Base-by-base conservation (phyloP, 2,888 invertebrate genomes). In the Cepaea hortensis region DNA sequence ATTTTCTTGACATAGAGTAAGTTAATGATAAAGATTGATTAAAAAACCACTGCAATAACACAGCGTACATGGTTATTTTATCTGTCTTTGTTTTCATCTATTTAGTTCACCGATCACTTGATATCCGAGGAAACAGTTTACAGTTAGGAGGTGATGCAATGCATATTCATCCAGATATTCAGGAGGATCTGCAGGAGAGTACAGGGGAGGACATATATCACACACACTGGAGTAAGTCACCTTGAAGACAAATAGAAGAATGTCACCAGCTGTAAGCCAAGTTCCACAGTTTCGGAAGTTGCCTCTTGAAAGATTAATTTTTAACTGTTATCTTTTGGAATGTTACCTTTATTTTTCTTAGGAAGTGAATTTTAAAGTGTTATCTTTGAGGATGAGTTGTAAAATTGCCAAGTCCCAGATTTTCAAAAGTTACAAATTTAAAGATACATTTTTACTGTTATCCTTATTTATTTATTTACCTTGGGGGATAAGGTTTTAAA, bases 181-280 rank as follows among this genome's bases (percentile, higher is more conserved):
- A 90, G 23, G 92, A 92, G 86, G 92, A 92, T 85, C 90, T 88
- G 13, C 92, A 92, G 86, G 89, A 86, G 73, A 88, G 90, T 48
- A 87, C 91, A 0, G 90, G 90, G 61, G 92, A 91, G 79, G 91
- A 90, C 70, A 88, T 90, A 48, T 89, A 90, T 73, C 89, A 90
- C 79, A 91, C 91, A 85, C 91, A 91, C 87, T 92, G 91, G 91
- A 91, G 92, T 92, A 90, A 91, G 92, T 92, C 62, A 61, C 55
- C 61, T 23, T 23, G 55, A 77, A 55, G 55, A 61, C 55, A 55
- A 11, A 9, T 11, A 55, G 55, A 55, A 11, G 11, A 55, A 11
- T 55, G 6, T 55, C 55, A 55, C 55, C 6, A 9, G 55, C 55
- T 55, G 55, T 55, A 55, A 55, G 55, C 55, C 55, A 55, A 55